Evolutionary conservation across 1,140 invertebrate species (phyloP), one percentile per base, ranked within the genome.

Genomic region (Trialeurodes vaporariorum): DNA sequence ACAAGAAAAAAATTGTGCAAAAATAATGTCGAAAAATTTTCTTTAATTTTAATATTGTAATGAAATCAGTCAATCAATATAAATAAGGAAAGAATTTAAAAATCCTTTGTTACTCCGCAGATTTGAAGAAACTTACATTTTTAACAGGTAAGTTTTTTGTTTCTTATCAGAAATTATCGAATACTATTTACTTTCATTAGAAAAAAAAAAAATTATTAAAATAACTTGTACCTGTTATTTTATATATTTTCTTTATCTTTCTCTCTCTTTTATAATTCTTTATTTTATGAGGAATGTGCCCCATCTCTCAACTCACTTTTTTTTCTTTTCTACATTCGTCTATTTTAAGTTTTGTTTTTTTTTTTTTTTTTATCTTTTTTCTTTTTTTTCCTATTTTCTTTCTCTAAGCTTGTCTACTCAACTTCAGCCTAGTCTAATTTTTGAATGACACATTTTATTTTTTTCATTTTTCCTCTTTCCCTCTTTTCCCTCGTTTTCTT

Each of bases 221-320:
- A 66, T 67, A 66, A 70, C 67, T 68, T 66, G 69, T 70, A 70
- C 65, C 65, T 68, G 67, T 67, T 68, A 67, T 61, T 65, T 64
- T 65, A 59, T 67, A 60, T 25, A 13, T 62, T 66, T 40, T 27
- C 17, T 61, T 66, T 25, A 59, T 34, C 25, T 68, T 26, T 68
- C 67, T 59, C 34, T 64, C 65, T 69, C 67, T 58, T n/a, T n/a
- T 49, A 17, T 17, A 49, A 49, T 49, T 49, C 34, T 49, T 17
- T 49, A 49, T 49, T 49, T 49, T 63, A 62, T 64, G 72, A 73
- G 72, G 72, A 73, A 73, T 73, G 72, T 73, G 72, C 69, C 72
- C 72, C 72, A 73, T 73, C 72, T 71, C 68, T 70, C 69, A 60
- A 69, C 67, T 69, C 59, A 59, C 68, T 59, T 64, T 64, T 64